Conservation (phyloP, 2,797 vertebrate species). For the Tinamus major region DNA sequence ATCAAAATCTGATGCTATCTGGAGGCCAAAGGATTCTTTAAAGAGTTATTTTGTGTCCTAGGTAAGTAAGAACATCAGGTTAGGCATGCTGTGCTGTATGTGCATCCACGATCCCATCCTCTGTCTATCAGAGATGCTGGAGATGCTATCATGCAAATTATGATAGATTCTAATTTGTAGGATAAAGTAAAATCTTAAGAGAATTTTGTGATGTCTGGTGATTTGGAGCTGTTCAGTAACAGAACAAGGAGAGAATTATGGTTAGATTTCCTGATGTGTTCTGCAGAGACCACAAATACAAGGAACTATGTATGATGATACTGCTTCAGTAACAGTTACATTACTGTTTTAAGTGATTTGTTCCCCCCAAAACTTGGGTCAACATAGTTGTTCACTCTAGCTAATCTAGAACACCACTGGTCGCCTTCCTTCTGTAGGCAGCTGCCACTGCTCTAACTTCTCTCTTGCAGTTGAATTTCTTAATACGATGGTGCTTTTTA, state of each 20-base stretch:
- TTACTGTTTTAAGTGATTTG: not conserved
- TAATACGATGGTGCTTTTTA: not conserved
- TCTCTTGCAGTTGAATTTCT: not conserved
- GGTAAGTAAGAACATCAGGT: not conserved
- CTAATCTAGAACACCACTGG: not conserved
- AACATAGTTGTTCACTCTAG: not conserved
- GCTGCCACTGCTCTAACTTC: not conserved
- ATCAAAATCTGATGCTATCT: not conserved
- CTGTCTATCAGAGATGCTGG: not conserved
- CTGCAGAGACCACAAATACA: not conserved
- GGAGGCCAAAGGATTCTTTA: not conserved
- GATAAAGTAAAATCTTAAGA: not conserved
- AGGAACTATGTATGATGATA: not conserved
- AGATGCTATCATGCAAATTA: fast-evolving
- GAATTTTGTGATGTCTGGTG: not conserved
- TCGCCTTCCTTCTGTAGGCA: not conserved
- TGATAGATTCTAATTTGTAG: not conserved
- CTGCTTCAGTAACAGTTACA: not conserved
- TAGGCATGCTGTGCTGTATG: not conserved
- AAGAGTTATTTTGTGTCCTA: not conserved
- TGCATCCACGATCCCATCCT: not conserved
- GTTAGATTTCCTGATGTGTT: not conserved
- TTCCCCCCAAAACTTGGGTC: not conserved
- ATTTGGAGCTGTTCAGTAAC: not conserved
- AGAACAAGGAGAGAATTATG: not conserved